phyloP scores from a whole-genome alignment of 2,797 vertebrate genomes.

The Cirrhinus mrigala region DNA sequence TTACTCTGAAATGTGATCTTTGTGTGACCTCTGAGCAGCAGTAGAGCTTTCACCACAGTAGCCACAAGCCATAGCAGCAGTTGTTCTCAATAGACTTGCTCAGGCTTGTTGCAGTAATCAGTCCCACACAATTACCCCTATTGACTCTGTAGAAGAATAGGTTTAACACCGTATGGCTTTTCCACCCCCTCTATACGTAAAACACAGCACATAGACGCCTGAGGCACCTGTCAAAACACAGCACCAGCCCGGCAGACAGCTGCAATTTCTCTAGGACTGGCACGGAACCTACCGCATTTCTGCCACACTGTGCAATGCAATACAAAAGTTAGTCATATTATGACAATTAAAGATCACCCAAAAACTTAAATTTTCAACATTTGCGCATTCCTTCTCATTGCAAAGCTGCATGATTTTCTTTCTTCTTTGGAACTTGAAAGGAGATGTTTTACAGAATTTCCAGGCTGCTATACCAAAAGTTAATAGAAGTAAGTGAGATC shows the following conservation, averaged over 20 bases:
- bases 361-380: neutral
- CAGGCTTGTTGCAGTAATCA: slow-evolving; percentile 65
- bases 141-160: slow-evolving; percentile 50
- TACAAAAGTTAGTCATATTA: neutral
- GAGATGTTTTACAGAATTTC: neutral
- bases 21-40: neutral
- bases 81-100: slow-evolving; percentile 67
- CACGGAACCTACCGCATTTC: neutral
- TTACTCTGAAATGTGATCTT: neutral
- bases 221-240: slow-evolving; percentile 56
- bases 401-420: neutral
- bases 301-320: neutral
- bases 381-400: neutral
- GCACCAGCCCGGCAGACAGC: neutral
- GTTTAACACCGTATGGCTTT: slow-evolving; percentile 24
- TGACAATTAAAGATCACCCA: neutral
- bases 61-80: slow-evolving; percentile 66
- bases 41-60: slow-evolving; percentile 49
- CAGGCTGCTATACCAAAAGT: neutral
- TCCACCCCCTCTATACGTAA: slow-evolving; percentile 9
- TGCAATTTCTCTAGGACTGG: neutral
- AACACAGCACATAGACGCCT: slow-evolving; percentile 55
- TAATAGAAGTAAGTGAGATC: neutral
- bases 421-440: neutral
- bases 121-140: slow-evolving; percentile 8